phyloP scores from a whole-genome alignment of 2,113 vertebrate genomes.

The Brevimyrus niger region DNA sequence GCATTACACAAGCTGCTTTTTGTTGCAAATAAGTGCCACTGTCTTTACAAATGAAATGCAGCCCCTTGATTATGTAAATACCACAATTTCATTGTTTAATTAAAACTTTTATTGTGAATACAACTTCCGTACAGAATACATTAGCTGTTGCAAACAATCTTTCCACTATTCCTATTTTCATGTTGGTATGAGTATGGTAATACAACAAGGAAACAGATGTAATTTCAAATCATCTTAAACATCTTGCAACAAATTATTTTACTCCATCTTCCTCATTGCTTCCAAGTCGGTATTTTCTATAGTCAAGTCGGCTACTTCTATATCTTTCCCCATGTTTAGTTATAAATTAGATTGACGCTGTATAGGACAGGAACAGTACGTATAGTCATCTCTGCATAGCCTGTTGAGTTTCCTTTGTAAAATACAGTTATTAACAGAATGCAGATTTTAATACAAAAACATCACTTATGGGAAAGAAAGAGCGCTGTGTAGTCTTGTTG shows the following conservation, averaged over 20 bases:
- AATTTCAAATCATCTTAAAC: background rate
- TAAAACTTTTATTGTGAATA: constrained; percentile 49
- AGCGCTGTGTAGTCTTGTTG: background rate
- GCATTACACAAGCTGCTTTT: background rate
- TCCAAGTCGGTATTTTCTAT: background rate
- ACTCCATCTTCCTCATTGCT: background rate
- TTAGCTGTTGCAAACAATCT: background rate
- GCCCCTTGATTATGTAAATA: constrained; percentile 21
- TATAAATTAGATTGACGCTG: background rate
- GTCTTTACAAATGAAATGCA: background rate
- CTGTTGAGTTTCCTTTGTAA: background rate
- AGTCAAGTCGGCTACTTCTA: background rate
- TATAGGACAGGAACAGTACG: background rate
- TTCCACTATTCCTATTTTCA: background rate
- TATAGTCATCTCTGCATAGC: constrained; percentile 16
- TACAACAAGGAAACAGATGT: background rate
- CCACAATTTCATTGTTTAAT: constrained; percentile 48
- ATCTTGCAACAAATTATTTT: background rate
- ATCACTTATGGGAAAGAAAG: background rate
- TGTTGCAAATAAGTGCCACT: background rate
- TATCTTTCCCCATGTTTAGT: background rate
- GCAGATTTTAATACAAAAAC: constrained; percentile 8
- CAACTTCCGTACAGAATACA: constrained; percentile 5
- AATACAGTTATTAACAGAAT: constrained; percentile 14
- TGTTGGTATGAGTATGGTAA: background rate